phyloP scores from a whole-genome alignment of 2,797 vertebrate genomes.

The Rhynchotus rufescens region DNA sequence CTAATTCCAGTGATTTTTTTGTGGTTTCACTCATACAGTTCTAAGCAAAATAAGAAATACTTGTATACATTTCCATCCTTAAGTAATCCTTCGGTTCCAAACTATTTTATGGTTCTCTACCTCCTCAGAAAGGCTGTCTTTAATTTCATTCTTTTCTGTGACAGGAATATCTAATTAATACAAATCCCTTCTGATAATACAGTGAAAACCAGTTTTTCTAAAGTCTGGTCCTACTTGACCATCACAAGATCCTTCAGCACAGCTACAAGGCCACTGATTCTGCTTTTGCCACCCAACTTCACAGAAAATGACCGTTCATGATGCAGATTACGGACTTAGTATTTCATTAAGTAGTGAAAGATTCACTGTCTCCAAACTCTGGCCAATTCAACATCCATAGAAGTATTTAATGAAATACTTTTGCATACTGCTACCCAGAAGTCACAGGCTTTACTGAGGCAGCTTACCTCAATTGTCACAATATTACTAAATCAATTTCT shows the following conservation, averaged over 20 bases:
- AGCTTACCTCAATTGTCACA: background rate
- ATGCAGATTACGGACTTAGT: background rate
- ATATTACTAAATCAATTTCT: background rate
- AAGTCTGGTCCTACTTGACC: background rate
- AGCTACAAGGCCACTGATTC: background rate
- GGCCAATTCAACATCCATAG: background rate
- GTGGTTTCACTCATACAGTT: background rate
- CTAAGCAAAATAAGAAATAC: background rate
- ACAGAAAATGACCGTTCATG: background rate
- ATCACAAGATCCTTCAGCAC: background rate
- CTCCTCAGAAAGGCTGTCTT: background rate
- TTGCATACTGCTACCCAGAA: background rate
- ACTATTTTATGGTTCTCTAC: background rate
- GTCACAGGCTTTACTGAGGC: background rate
- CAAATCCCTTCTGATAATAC: background rate
- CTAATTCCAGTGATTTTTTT: background rate
- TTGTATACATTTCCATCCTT: background rate
- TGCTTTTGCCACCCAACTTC: background rate
- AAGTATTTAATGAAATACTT: background rate
- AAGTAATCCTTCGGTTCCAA: background rate
- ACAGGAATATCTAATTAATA: background rate
- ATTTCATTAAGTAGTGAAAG: background rate
- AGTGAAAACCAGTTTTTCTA: background rate
- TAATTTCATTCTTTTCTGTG: background rate
- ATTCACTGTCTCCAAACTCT: background rate